These are phyloP conservation scores for Hypocryptadius cinnamomeus DNA, from an alignment of 2,113 vertebrate species.

Conservation along the genomic window DNA sequence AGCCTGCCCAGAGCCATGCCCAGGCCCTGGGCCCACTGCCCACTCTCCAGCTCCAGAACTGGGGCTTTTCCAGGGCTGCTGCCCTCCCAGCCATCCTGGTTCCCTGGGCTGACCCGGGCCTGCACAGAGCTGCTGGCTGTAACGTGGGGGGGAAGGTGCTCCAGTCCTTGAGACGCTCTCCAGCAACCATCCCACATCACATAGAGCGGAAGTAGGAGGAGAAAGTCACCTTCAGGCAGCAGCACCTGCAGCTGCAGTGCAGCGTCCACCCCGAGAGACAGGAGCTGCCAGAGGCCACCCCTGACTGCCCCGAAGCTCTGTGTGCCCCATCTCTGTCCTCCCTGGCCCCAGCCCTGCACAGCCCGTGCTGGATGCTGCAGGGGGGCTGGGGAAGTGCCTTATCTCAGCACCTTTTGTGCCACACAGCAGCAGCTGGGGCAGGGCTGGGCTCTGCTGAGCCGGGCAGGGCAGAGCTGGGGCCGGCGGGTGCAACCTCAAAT, in stretches of 20 bases:
- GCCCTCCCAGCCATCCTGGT: too few species aligned
- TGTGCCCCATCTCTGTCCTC: neutral
- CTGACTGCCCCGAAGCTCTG: neutral
- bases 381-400: neutral
- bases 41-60: neutral
- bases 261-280: neutral
- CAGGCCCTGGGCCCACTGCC: neutral
- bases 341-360: neutral
- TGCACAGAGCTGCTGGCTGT: neutral
- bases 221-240: neutral
- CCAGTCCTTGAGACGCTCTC: neutral
- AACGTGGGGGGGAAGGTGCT: rapidly evolving
- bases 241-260: neutral
- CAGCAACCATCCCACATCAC: rapidly evolving
- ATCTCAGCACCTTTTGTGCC: neutral
- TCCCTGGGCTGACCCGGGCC: neutral
- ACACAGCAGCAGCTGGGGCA: neutral
- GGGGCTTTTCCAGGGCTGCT: neutral
- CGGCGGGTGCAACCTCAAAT: neutral
- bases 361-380: neutral
- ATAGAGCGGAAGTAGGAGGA: neutral
- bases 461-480: neutral
- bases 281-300: neutral
- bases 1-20: neutral
- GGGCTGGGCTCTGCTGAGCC: neutral